A percentile compares a stretch with the other conserved stretches of the same genome.
Conservation (phyloP, 2,797 vertebrate species). For the Chanos chanos region DNA sequence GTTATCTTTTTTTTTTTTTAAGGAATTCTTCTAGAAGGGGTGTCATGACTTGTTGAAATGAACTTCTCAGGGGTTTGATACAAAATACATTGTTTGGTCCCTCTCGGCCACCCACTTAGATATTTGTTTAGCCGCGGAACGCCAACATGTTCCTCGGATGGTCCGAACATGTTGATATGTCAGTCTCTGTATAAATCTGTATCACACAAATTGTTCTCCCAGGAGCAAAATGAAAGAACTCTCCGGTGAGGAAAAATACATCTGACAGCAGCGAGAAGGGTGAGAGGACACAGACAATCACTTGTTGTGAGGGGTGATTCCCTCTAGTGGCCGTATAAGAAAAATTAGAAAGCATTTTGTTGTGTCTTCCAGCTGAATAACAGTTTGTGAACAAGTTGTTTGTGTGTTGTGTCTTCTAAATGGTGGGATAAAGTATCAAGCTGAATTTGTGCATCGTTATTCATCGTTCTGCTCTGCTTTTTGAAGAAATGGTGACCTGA, state of each 20-base stretch:
- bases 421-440: too few species aligned
- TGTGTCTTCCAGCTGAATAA: too few species aligned
- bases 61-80: conserved; percentile 59
- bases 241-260: conserved; percentile 21
- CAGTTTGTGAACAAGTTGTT: too few species aligned
- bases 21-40: conserved; percentile 47
- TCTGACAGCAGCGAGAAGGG: background rate
- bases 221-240: background rate
- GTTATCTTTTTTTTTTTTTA: conserved; percentile 44
- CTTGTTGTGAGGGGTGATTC: conserved; percentile 48
- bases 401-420: too few species aligned
- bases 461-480: too few species aligned
- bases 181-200: background rate
- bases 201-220: background rate
- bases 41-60: conserved; percentile 66
- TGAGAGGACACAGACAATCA: conserved; percentile 25
- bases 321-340: conserved; percentile 49
- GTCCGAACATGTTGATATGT: background rate
- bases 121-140: conserved; percentile 25
- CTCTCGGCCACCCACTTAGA: conserved; percentile 65
- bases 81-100: conserved; percentile 65
- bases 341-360: conserved; percentile 32
- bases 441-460: too few species aligned
- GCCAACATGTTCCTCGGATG: background rate
- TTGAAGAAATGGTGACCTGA: too few species aligned